phyloP scores from a whole-genome alignment of 2,797 vertebrate species.

The Halcyon smyrnensis region DNA sequence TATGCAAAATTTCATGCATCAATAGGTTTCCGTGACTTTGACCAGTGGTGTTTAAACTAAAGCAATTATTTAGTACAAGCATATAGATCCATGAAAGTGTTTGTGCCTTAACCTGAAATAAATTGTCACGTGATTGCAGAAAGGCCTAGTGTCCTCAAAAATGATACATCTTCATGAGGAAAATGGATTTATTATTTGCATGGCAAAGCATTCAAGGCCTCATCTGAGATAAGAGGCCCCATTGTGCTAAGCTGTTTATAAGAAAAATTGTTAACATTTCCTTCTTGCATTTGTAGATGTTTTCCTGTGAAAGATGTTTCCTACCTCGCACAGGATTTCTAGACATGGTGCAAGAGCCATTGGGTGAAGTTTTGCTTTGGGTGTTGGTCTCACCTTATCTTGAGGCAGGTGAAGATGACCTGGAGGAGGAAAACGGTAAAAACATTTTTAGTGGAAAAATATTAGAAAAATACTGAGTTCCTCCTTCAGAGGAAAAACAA shows the following conservation, averaged over 20 bases:
- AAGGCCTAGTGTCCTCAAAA: neutral
- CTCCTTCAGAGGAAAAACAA: neutral
- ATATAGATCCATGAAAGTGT: neutral
- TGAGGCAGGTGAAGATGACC: neutral
- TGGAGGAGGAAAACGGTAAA: neutral
- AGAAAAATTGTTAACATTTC: neutral
- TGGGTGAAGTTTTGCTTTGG: neutral
- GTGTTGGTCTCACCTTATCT: neutral
- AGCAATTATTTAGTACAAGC: neutral
- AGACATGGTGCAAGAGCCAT: neutral
- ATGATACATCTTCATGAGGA: neutral
- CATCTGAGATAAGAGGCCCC: neutral
- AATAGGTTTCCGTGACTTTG: neutral
- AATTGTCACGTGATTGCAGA: neutral
- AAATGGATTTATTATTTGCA: neutral
- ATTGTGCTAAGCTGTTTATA: neutral
- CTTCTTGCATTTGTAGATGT: neutral
- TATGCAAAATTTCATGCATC: neutral
- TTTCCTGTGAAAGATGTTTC: neutral
- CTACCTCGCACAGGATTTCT: neutral
- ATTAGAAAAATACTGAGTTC: neutral
- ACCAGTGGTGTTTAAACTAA: neutral
- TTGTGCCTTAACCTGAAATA: neutral
- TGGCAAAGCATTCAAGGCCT: neutral
- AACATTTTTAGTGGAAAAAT: neutral